Evolutionary conservation across 2,888 invertebrate genomes (phyloP), one percentile per base, ranked within the genome.

Genomic region (Conops quadrifasciatus): DNA sequence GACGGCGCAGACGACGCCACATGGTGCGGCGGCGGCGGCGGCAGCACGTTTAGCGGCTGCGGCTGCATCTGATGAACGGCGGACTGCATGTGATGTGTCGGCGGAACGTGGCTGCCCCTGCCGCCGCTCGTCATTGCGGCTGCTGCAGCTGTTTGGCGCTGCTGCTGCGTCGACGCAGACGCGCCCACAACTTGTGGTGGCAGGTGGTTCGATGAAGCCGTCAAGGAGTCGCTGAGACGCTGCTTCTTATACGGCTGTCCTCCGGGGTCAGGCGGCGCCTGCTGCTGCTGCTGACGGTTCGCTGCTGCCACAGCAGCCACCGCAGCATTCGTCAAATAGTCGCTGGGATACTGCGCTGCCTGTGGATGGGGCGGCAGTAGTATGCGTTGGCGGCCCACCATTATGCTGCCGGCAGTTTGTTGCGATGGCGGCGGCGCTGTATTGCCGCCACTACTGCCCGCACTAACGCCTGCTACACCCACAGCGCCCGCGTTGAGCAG

Each of bases 201-300:
- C 83, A 83, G 83, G 82, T 84, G 84, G 81, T 84, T 84, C 74
- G 83, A 70, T 65, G 73, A 71, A 36, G 74, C 71, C 66, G 79
- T 78, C 60, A 76, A 72, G n/a, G 72, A 75, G 67, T 84, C 85
- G 76, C 80, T 80, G 67, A 84, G 75, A 67, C 84, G 80, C 74
- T 83, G 78, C 76, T 84, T 84, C 71, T 84, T 84, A 74, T 82
- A 84, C 56, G 84, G 84, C 73, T 83, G 84, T 73, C 87, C 86
- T 73, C 86, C 84, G 65, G 87, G 81, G 78, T 86, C 86, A 2
- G 86, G 81, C 51, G 84, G 82, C 56, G 83, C 80, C 73, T 81
- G 83, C 85, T 87, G 81, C 86, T 87, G 87, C 85, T 87, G 86
- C 76, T 82, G 78, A 59, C 81, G 78, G 66, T 77, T 79, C 15